These are phyloP conservation scores for Amphilophus citrinellus DNA, from an alignment of 2,113 vertebrate genomes.

Conservation along the genomic window DNA sequence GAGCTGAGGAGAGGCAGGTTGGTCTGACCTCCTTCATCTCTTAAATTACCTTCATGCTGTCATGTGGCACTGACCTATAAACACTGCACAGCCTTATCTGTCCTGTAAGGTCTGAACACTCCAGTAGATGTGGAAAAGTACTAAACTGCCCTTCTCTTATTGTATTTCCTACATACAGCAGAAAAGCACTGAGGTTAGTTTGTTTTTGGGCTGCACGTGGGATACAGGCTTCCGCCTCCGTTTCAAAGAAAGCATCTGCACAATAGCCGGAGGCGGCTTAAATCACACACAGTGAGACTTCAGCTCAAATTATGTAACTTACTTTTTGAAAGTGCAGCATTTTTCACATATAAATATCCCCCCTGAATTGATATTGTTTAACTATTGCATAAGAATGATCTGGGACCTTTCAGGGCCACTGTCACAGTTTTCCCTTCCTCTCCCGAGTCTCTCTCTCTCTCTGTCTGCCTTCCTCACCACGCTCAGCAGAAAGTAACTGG, in stretches of 20 bases:
- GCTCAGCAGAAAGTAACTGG: too few relatives aligned
- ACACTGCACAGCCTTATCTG: constrained; percentile 7
- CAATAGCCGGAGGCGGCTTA: constrained; percentile 42
- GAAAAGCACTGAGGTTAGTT: background rate
- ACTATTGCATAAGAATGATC: background rate
- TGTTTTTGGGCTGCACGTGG: background rate
- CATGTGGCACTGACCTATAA: background rate
- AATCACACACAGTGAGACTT: constrained; percentile 14
- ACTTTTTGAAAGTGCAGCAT: background rate
- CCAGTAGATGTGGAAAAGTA: background rate
- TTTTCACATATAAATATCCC: background rate
- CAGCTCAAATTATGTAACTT: constrained; percentile 31
- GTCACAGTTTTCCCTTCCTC: background rate
- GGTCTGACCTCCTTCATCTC: constrained; percentile 1
- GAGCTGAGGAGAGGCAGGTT: background rate
- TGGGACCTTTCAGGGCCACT: rapidly evolving
- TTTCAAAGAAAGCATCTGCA: constrained; percentile 34
- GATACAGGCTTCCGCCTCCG: background rate
- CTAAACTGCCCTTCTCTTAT: background rate
- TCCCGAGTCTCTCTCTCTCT: too few relatives aligned
- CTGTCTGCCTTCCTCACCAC: too few relatives aligned
- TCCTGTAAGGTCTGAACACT: background rate
- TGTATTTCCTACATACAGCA: background rate
- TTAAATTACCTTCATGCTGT: constrained; percentile 7
- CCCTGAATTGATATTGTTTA: background rate